Evolutionary conservation across 2,113 vertebrate species (phyloP).

Genomic region (Coreoperca whiteheadi): DNA sequence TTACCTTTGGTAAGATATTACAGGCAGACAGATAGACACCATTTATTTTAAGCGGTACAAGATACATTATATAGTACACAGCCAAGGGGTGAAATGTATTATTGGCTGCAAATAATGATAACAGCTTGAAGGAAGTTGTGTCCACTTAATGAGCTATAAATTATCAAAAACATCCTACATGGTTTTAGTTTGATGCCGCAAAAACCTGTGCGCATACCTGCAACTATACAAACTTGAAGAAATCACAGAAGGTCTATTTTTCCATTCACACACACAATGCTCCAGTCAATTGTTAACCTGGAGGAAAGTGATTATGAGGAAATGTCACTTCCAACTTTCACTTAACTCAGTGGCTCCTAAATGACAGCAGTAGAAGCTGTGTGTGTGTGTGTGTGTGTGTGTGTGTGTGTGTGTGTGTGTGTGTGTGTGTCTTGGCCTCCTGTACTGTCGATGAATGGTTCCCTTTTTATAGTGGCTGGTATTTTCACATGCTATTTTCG

Average conservation of each 20-base stretch:
- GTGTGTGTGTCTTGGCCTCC: slow-evolving; percentile 33
- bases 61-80: background rate
- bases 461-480: slow-evolving; percentile 48
- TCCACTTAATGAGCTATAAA: background rate
- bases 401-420: background rate
- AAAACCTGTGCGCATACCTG: background rate
- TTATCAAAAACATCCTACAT: background rate
- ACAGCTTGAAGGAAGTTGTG: background rate
- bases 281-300: background rate
- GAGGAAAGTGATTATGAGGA: slow-evolving; percentile 17
- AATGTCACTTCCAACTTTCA: slow-evolving; percentile 25
- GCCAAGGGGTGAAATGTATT: background rate
- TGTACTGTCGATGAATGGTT: slow-evolving; percentile 41
- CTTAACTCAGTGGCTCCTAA: slow-evolving; percentile 22
- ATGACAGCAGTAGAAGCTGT: background rate
- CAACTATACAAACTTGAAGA: background rate
- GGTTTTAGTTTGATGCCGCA: slow-evolving; percentile 12
- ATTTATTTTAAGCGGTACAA: background rate
- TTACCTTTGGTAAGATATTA: slow-evolving; percentile 41
- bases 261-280: background rate
- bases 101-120: background rate
- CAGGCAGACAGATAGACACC: slow-evolving; percentile 16
- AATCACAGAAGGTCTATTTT: background rate
- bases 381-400: background rate
- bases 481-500: slow-evolving; percentile 73